A percentile compares a stretch with the other conserved stretches of the same genome.
Conservation (phyloP, 64 coral and sea anemone genomes). For the Porites australiensis region DNA sequence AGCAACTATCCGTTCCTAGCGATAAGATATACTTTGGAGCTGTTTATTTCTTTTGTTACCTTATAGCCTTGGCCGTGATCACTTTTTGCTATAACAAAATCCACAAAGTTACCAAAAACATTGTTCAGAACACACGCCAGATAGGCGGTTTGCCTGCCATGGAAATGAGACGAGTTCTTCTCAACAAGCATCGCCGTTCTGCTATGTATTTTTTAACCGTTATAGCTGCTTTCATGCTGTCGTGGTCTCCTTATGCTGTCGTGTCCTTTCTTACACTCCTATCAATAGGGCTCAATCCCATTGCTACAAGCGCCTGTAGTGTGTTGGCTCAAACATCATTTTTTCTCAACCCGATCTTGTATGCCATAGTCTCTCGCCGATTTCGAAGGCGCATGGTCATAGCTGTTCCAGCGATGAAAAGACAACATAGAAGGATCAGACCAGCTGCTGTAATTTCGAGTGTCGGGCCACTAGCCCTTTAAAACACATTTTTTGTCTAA, state of each 20-base stretch:
- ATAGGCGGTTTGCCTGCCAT: not conserved
- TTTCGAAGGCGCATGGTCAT: constrained; percentile 17
- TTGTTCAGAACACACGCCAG: not conserved
- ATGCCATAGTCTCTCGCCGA: not conserved
- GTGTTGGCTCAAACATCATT: constrained; percentile 21
- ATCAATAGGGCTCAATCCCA: not conserved
- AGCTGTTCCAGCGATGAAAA: not conserved
- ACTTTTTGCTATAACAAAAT: constrained; percentile 51
- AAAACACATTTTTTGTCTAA: not conserved
- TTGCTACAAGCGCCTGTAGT: constrained; percentile 10
- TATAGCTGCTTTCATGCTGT: not conserved
- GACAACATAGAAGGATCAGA: not conserved
- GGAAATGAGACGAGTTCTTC: not conserved
- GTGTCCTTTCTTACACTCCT: not conserved
- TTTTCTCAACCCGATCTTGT: constrained; percentile 16
- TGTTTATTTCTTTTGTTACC: constrained; percentile 41
- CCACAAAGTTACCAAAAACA: constrained; percentile 22
- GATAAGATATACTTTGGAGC: constrained; percentile 50
- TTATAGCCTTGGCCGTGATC: constrained; percentile 31
- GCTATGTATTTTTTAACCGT: constrained; percentile 22
- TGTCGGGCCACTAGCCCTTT: not conserved
- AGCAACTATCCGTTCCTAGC: not conserved
- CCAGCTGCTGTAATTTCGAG: not conserved
- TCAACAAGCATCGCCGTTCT: not conserved
- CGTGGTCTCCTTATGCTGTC: constrained; percentile 31